A percentile compares a stretch with the other conserved stretches of the same genome.
Evolutionary conservation across 2,888 invertebrate genomes (phyloP).

Genomic region (Tipula helvola): DNA sequence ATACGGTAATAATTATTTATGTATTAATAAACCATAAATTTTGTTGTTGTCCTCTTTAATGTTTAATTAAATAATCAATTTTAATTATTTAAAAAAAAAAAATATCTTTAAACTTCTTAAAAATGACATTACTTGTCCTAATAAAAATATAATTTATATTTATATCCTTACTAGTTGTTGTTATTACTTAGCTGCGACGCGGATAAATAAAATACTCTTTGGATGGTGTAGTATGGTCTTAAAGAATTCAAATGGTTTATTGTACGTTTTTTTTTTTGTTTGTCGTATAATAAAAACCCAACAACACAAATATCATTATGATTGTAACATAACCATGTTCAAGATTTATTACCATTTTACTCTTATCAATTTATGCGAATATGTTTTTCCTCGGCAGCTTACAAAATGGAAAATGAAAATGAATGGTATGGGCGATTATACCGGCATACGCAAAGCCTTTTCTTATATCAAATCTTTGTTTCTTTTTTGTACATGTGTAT

Average conservation of each 20-base stretch:
- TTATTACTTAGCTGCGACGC: not conserved
- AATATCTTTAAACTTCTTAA: not conserved
- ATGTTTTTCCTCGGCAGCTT: not conserved
- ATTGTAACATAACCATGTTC: not conserved
- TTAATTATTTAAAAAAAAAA: not conserved
- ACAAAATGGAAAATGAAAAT: not conserved
- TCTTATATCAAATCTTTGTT: not conserved
- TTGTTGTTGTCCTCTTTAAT: not conserved
- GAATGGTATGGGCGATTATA: not conserved
- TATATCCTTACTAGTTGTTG: not conserved
- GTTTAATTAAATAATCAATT: not conserved
- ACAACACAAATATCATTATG: not conserved
- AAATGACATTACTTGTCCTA: not conserved
- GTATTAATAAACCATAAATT: not conserved
- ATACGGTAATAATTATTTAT: not conserved
- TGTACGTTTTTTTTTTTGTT: not conserved
- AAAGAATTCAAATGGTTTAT: not conserved
- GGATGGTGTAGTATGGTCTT: not conserved
- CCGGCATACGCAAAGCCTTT: not conserved
- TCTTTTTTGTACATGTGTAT: not conserved
- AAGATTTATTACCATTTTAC: not conserved
- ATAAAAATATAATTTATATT: not conserved
- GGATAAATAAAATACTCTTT: not conserved
- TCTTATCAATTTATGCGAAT: not conserved
- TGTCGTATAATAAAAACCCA: not conserved